These are phyloP conservation scores for Terrapene triunguis DNA, from an alignment of 2,113 vertebrate species.

Conservation along the genomic window DNA sequence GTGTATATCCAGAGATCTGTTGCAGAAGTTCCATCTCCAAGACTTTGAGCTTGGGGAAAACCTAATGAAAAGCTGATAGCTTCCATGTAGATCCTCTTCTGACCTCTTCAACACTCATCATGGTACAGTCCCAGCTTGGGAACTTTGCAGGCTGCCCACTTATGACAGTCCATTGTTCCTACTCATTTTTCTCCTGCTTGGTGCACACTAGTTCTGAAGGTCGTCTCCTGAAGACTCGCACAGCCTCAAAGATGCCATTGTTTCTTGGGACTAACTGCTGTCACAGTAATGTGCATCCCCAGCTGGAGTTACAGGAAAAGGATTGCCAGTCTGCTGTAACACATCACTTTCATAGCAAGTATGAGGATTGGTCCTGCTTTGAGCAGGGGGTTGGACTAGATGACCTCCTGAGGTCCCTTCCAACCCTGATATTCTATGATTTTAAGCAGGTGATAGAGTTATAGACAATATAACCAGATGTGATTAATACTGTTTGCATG, in stretches of 20 bases:
- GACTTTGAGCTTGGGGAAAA: neutral
- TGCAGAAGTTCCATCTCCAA: no score
- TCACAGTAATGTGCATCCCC: accelerated
- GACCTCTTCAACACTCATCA: neutral
- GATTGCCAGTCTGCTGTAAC: neutral
- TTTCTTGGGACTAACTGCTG: accelerated
- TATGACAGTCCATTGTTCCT: neutral
- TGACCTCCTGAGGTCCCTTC: no score
- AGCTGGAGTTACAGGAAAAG: neutral
- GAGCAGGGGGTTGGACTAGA: no score
- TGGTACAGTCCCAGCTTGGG: neutral
- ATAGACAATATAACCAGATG: accelerated
- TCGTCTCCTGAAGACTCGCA: accelerated
- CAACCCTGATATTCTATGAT: no score
- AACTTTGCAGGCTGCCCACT: neutral
- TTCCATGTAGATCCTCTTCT: neutral
- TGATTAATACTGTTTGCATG: accelerated
- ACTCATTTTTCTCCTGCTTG: neutral
- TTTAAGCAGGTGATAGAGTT: neutral
- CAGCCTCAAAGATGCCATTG: neutral
- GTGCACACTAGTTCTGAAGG: neutral
- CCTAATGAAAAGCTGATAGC: accelerated
- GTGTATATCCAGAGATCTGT: no score
- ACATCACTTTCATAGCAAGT: accelerated
- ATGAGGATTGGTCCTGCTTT: no score